Evolutionary conservation across 2,797 vertebrate species (phyloP), one percentile per base, ranked within the genome.

Genomic region (Trachurus trachurus): DNA sequence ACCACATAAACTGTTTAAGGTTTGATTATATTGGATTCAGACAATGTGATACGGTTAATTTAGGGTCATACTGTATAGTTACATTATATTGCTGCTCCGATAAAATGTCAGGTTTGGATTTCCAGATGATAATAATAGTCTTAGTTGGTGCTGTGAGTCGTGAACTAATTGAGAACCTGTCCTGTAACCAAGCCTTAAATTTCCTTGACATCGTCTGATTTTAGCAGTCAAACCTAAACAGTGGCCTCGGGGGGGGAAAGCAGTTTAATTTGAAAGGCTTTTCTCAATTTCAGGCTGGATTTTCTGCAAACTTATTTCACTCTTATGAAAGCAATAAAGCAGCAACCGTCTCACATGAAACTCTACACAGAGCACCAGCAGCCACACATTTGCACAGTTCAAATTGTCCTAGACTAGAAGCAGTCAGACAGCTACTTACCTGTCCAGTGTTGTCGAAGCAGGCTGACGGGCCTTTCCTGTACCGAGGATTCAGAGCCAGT

Each of bases 391-490:
- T 6, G 15, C 9, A 22, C 16, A 9, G 22, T 34, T 61, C 13
- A 69, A 15, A 76, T 21, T n/a, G 49, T 37, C 66, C 63, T 40
- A 29, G 39, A 73, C 15, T 21, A 39, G 45, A 60, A 66, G 31
- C 31, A 7, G 31, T 39, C 31, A 11, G 63, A 67, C 88, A 54
- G 34, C 8, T 0, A 94, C 97, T 98, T 96, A 99, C 98, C 50
- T 92, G 77, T 49, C 88, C 83, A 47, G 96, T 97, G 88, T 97
- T 94, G 82, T 99, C 97, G 80, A 99, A 99, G 90, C 98, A 99
- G 79, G 92, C 89, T 1, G 94, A 84, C 0, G 98, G 97, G 52
- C 97, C 97, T 86, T 98, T 99, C 84, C 98, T 95, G 90, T 98
- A 96, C 45, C 98, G 95, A 9, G 98, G 98, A 4, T 94, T 96